Evolutionary conservation across 2,888 invertebrate genomes (phyloP), one percentile per base, ranked within the genome.

Genomic region (Elgonia sp.): DNA sequence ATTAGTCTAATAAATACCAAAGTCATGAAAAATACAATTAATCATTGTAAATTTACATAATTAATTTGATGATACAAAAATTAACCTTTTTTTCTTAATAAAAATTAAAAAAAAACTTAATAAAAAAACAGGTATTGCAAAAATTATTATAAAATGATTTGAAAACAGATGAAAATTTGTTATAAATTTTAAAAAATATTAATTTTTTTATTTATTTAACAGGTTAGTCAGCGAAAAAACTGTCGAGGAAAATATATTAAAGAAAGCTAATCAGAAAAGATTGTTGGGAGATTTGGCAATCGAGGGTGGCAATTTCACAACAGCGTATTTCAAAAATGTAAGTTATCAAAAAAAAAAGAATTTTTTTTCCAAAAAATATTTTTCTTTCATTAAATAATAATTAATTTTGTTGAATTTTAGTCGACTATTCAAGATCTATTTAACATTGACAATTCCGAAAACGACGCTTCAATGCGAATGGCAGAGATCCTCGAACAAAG

Each of bases 301-400:
- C 93, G 99, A 99, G 95, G 99, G 98, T 91, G 99, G 99, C 10
- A 99, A 99, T 95, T 99, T 99, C 95, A 99, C 99, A 40, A 99
- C 99, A 16, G 98, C 98, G 0, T 99, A 98, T 95, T 98, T 99
- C 95, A 98, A 98, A 94, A 97, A 96, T 94, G 97, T 97, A 95
- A 95, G 96, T 95, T 16, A 46, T 9, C 42, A 42, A 42, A 42
- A 42, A 7, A 42, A 42, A 42, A 16, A 16, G 7, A 46, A 46
- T 46, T 2, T 10, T 46, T 46, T 46, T 42, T 63, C 6, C 10
- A 53, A 37, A 37, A 37, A 10, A 29, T 29, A 29, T 70, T 50
- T 42, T 53, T 18, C n/a, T n/a, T n/a, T n/a, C n/a, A n/a, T n/a
- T n/a, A n/a, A n/a, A n/a, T n/a, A 29, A 29, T 29, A 1, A 29